A percentile compares a stretch with the other conserved stretches of the same genome.
Conservation (phyloP, 1,140 invertebrate species). For the Ceratina calcarata region DNA sequence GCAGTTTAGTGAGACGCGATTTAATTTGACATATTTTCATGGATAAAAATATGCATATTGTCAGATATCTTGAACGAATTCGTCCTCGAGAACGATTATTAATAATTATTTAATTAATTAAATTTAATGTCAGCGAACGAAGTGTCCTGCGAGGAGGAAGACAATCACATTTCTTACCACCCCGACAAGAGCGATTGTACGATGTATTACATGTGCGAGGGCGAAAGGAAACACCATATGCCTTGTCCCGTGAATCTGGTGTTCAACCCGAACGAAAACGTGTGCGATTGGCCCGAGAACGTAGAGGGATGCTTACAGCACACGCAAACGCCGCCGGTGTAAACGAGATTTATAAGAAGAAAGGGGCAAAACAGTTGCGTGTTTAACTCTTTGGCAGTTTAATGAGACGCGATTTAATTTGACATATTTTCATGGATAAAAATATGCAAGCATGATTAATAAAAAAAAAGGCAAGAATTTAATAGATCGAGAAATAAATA, state of each 20-base stretch:
- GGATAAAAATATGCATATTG: too few species aligned
- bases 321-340: conserved; percentile 87
- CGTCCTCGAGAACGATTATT: not conserved
- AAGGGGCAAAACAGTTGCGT: not conserved
- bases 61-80: not conserved
- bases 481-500: too few species aligned
- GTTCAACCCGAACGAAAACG: conserved; percentile 95
- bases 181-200: conserved; percentile 94
- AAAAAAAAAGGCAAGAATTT: not conserved
- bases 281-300: conserved; percentile 98
- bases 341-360: conserved; percentile 43
- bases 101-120: not conserved
- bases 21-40: too few species aligned
- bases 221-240: conserved; percentile 97
- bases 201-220: conserved; percentile 97
- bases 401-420: too few species aligned
- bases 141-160: conserved; percentile 94
- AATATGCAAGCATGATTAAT: too few species aligned
- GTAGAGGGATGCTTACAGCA: conserved; percentile 93
- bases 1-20: too few species aligned
- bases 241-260: conserved; percentile 97
- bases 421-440: too few species aligned
- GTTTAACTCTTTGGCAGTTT: too few species aligned
- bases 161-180: conserved; percentile 96
- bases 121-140: conserved; percentile 87